These are phyloP conservation scores for Cololabis saira DNA, from an alignment of 2,113 vertebrate genomes.

Conservation along the genomic window DNA sequence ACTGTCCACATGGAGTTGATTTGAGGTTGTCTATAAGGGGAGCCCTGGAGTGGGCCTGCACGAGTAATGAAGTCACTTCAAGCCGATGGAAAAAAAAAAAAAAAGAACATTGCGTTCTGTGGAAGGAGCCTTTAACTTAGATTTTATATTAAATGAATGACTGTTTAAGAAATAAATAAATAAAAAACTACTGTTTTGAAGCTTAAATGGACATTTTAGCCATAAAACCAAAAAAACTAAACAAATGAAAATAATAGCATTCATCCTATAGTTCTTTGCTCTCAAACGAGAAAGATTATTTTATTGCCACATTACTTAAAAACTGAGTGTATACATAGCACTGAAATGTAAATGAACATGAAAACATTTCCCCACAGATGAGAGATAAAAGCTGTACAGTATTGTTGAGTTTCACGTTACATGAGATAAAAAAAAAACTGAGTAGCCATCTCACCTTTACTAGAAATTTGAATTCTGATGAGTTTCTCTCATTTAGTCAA, in stretches of 20 bases:
- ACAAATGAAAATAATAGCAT: too few relatives aligned
- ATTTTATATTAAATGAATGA: slow-evolving; percentile 62
- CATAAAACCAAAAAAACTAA: too few relatives aligned
- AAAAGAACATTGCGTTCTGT: slow-evolving; percentile 50
- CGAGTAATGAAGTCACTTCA: slow-evolving; percentile 53
- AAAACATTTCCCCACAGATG: not conserved
- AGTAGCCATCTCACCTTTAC: too few relatives aligned
- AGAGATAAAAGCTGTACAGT: not conserved
- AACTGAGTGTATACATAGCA: not conserved
- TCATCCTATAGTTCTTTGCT: too few relatives aligned
- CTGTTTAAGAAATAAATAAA: slow-evolving; percentile 19
- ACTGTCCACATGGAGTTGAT: slow-evolving; percentile 79
- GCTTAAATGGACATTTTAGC: slow-evolving; percentile 11
- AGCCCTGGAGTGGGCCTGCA: slow-evolving; percentile 55
- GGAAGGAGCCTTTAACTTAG: slow-evolving; percentile 38
- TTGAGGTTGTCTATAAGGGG: slow-evolving; percentile 79
- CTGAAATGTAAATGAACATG: slow-evolving; percentile 8
- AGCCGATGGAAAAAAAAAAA: slow-evolving; percentile 49
- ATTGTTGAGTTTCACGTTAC: not conserved
- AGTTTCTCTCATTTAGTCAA: too few relatives aligned
- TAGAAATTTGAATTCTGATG: too few relatives aligned
- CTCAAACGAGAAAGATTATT: slow-evolving; percentile 1
- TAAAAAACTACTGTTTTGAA: slow-evolving; percentile 7
- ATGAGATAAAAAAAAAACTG: too few relatives aligned
- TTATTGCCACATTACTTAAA: not conserved